Percentiles rank a stretch among this genome's conserved stretches.
Conservation (phyloP, 2,888 invertebrate species). For the Hemicrepidius hirtus region DNA sequence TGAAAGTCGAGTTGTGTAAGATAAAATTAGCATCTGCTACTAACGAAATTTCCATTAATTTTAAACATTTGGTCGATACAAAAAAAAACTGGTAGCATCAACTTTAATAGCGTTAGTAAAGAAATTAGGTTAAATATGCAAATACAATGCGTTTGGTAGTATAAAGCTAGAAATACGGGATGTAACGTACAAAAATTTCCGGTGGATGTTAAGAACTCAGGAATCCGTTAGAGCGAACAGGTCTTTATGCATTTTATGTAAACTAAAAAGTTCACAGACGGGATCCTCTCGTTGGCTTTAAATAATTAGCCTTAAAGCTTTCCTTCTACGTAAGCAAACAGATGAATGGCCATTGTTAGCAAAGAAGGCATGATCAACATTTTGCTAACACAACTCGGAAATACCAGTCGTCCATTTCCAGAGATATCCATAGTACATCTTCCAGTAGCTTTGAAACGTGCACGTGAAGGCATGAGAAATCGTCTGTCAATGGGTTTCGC, state of each 20-base stretch:
- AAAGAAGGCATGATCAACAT: conserved; percentile 50
- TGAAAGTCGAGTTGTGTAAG: conserved; percentile 7
- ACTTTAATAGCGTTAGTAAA: not conserved
- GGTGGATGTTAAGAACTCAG: conserved; percentile 6
- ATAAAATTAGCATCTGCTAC: conserved; percentile 2
- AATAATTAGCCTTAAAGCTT: conserved; percentile 40
- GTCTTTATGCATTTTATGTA: conserved; percentile 27
- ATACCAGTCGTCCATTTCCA: conserved; percentile 51
- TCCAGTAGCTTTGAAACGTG: conserved; percentile 36
- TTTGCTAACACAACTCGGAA: conserved; percentile 52
- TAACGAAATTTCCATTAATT: not conserved
- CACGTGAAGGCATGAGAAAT: conserved; percentile 46
- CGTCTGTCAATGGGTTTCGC: conserved; percentile 40
- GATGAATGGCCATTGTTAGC: conserved; percentile 50
- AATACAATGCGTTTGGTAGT: not conserved
- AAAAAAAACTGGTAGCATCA: not conserved
- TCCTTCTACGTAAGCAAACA: conserved; percentile 43
- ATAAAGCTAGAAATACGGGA: conserved; percentile 9
- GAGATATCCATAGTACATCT: conserved; percentile 39
- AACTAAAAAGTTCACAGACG: conserved; percentile 31
- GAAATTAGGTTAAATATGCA: conserved; percentile 1
- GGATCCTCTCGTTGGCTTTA: conserved; percentile 28
- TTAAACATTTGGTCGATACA: conserved; percentile 3
- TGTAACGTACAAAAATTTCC: conserved; percentile 13
- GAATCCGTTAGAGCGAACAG: conserved; percentile 26